Percentiles rank a stretch among this genome's conserved stretches.
phyloP scores from a whole-genome alignment of 2,797 vertebrate genomes.

The Oreochromis mossambicus region DNA sequence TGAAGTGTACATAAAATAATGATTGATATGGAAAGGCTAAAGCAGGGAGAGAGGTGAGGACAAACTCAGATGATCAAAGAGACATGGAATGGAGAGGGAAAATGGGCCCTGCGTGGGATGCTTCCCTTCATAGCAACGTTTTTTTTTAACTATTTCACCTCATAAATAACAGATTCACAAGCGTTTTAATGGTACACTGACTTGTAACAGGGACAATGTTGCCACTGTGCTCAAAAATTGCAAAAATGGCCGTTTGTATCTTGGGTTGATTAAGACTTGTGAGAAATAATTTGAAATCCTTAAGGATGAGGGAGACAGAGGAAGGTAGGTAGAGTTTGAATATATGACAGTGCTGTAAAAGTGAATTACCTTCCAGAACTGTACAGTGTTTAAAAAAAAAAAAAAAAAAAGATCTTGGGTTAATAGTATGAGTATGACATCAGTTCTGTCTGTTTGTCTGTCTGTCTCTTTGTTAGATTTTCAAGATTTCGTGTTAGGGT shows the following conservation, averaged over 20 bases:
- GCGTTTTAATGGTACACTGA: not conserved
- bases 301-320: not conserved
- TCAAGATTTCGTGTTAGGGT: not conserved
- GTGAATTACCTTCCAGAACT: not conserved
- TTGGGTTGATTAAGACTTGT: not conserved
- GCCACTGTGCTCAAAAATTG: not conserved
- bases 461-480: not conserved
- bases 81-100: not conserved
- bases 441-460: not conserved
- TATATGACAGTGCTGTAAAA: not conserved
- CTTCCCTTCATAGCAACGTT: not conserved
- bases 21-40: conserved; percentile 31
- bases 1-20: conserved; percentile 26
- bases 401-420: not conserved
- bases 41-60: conserved; percentile 1
- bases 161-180: not conserved
- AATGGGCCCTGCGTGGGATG: not conserved
- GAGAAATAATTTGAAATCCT: not conserved
- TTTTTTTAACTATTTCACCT: not conserved
- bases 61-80: conserved; percentile 39
- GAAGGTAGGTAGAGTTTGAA: not conserved
- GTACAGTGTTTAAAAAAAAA: not conserved
- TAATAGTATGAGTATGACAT: not conserved
- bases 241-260: not conserved
- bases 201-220: not conserved